Conservation (phyloP, 2,113 vertebrate genomes). For the Syrmaticus mikado region DNA sequence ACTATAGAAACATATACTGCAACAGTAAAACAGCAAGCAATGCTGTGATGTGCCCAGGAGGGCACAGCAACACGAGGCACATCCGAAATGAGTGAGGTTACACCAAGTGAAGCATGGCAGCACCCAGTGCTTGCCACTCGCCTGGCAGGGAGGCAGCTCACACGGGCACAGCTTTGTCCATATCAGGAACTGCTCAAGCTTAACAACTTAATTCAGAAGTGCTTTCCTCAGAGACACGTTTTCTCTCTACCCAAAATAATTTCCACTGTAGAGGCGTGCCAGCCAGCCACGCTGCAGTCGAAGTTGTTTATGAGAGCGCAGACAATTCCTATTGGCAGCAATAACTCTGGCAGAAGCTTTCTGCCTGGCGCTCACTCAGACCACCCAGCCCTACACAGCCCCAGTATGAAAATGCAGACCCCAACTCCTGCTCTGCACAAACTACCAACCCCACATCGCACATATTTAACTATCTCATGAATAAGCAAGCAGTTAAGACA, state of each 20-base stretch:
- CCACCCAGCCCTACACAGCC: background rate
- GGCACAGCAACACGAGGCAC: background rate
- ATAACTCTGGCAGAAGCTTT: background rate
- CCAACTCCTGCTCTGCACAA: background rate
- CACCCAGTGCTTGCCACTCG: too few species aligned
- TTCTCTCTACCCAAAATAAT: background rate
- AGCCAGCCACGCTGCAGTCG: background rate
- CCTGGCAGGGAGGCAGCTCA: background rate
- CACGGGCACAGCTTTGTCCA: background rate
- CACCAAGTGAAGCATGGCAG: background rate
- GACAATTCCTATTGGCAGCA: conserved; percentile 29
- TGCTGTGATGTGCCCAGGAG: background rate
- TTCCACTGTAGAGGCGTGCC: background rate
- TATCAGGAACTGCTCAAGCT: conserved; percentile 15
- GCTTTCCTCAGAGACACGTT: background rate
- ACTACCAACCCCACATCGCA: rapidly evolving
- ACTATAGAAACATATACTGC: background rate
- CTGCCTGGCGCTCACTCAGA: conserved; percentile 22
- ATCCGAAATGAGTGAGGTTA: background rate
- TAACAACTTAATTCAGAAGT: background rate
- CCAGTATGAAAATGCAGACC: background rate
- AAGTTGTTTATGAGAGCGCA: background rate
- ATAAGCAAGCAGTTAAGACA: background rate
- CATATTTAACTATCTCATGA: background rate
- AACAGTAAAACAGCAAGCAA: background rate